These are phyloP conservation scores for Erythrocebus patas DNA, from an alignment of 2,113 vertebrate species.

Conservation along the genomic window DNA sequence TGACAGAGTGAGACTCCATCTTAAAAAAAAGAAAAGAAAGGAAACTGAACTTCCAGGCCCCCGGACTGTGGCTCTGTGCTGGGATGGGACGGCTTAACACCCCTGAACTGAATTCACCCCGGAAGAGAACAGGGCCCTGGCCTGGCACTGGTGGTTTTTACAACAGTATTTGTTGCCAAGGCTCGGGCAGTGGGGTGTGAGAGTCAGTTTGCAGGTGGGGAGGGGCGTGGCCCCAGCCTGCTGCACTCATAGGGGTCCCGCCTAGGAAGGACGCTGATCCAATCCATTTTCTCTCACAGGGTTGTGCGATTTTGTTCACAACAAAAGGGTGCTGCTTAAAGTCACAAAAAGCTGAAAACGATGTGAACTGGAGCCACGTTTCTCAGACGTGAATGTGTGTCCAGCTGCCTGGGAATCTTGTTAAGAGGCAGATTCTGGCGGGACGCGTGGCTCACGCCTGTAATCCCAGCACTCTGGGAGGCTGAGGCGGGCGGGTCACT, in stretches of 20 bases:
- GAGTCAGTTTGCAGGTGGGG: not conserved
- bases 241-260: not conserved
- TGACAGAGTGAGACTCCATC: too few relatives aligned
- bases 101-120: not conserved
- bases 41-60: not conserved
- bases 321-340: not conserved
- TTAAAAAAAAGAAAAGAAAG: too few relatives aligned
- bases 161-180: not conserved
- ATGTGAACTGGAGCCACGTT: not conserved
- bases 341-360: not conserved
- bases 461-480: too few relatives aligned
- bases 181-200: not conserved
- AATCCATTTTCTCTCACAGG: not conserved
- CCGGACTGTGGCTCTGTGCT: too few relatives aligned
- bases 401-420: not conserved
- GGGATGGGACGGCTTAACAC: fast-evolving
- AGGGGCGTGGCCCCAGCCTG: fast-evolving
- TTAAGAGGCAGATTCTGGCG: not conserved
- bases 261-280: fast-evolving
- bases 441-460: too few relatives aligned
- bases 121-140: not conserved
- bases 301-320: not conserved
- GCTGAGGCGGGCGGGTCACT: too few relatives aligned
- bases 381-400: not conserved
- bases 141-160: not conserved